phyloP scores from a whole-genome alignment of 2,797 vertebrate species.

The Caiman crocodilus region DNA sequence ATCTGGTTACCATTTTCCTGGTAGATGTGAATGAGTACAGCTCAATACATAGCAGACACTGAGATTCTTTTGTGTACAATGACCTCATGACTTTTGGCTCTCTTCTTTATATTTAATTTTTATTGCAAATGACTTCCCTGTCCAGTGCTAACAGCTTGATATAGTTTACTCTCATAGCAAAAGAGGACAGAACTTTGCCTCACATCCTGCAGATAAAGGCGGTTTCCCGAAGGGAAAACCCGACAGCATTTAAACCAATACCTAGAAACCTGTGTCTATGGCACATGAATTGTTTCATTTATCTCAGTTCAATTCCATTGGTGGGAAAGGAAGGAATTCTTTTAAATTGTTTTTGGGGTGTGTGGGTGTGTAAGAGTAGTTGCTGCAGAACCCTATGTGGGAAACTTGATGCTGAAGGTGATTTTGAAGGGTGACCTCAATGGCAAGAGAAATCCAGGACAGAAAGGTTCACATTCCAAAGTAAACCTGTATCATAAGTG shows the following conservation, averaged over 20 bases:
- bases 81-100: background rate
- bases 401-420: background rate
- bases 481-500: background rate
- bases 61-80: background rate
- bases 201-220: background rate
- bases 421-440: background rate
- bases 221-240: background rate
- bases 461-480: background rate
- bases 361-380: no score
- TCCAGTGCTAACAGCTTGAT: background rate
- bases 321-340: background rate
- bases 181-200: background rate
- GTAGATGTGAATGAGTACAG: slow-evolving; percentile 18
- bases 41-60: background rate
- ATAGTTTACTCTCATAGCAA: background rate
- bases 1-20: slow-evolving; percentile 11
- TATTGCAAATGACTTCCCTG: background rate
- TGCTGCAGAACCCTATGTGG: background rate
- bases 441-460: background rate
- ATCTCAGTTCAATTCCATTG: no score
- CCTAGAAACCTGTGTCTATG: no score
- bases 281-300: no score
- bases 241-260: background rate
- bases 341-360: background rate
- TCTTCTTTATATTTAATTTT: background rate